These are phyloP conservation scores for Limenitis camilla DNA, from an alignment of 2,888 invertebrate genomes.

Conservation along the genomic window DNA sequence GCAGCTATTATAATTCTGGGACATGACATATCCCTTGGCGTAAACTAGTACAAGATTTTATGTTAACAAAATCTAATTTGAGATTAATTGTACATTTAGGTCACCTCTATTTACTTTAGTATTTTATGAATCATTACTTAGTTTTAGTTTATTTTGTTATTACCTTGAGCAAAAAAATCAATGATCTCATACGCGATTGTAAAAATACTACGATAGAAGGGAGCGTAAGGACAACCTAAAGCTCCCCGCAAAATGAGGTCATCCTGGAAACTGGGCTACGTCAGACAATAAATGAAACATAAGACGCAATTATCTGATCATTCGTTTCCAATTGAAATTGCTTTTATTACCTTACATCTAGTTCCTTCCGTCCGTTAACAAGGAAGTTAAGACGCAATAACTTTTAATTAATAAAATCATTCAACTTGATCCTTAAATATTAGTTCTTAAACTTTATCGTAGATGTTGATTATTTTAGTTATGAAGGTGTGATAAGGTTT, in stretches of 20 bases:
- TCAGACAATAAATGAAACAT: not conserved
- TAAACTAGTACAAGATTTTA: slow-evolving; percentile 42
- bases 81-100: slow-evolving; percentile 54
- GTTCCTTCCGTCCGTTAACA: no score
- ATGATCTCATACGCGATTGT: slow-evolving; percentile 7
- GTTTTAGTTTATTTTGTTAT: not conserved
- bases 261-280: slow-evolving; percentile 16
- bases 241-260: slow-evolving; percentile 17
- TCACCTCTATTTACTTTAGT: slow-evolving; percentile 29
- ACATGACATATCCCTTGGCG: slow-evolving; percentile 64
- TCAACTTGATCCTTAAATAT: not conserved
- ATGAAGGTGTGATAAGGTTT: slow-evolving; percentile 1
- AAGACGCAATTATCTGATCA: not conserved
- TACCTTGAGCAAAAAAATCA: not conserved
- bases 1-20: slow-evolving; percentile 52
- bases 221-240: slow-evolving; percentile 14
- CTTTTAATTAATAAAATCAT: no score
- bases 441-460: not conserved
- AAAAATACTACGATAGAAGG: slow-evolving; percentile 5
- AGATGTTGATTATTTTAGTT: not conserved
- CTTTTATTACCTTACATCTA: no score
- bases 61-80: slow-evolving; percentile 56
- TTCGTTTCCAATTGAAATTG: not conserved
- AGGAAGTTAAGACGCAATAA: no score
- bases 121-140: not conserved